A percentile compares a stretch with the other conserved stretches of the same genome.
These are phyloP conservation scores for Dendrocopos noguchii DNA, from an alignment of 2,113 vertebrate species.

Conservation along the genomic window DNA sequence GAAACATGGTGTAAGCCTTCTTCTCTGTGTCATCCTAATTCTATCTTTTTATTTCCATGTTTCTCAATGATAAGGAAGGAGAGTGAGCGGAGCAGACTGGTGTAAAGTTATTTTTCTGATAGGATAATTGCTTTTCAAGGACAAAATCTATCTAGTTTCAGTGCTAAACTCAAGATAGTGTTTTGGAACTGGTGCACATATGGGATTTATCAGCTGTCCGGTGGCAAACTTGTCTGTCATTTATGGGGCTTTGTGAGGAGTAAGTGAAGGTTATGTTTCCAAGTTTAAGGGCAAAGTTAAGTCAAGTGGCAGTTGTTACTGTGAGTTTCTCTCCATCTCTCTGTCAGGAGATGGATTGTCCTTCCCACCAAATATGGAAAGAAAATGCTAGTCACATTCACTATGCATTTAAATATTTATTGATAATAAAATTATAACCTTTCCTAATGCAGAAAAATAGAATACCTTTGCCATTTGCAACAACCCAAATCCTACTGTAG, in stretches of 20 bases:
- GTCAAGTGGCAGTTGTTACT: not conserved
- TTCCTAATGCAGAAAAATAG: not conserved
- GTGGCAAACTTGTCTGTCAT: not conserved
- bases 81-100: not conserved
- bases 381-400: not conserved
- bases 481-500: not conserved
- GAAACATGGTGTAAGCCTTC: not conserved
- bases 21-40: not conserved
- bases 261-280: not conserved
- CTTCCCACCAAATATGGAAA: not conserved
- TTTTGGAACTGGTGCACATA: not conserved
- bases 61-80: not conserved
- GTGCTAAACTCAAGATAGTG: not conserved
- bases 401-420: not conserved
- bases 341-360: not conserved
- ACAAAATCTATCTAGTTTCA: constrained; percentile 24
- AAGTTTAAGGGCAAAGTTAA: not conserved
- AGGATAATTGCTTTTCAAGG: not conserved
- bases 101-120: not conserved
- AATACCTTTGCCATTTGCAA: not conserved
- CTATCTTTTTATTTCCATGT: not conserved
- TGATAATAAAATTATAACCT: not conserved
- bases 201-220: constrained; percentile 6
- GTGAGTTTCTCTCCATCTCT: not conserved
- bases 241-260: not conserved